Base-by-base conservation (phyloP, 1,140 invertebrate species). In the Maniola jurtina region DNA sequence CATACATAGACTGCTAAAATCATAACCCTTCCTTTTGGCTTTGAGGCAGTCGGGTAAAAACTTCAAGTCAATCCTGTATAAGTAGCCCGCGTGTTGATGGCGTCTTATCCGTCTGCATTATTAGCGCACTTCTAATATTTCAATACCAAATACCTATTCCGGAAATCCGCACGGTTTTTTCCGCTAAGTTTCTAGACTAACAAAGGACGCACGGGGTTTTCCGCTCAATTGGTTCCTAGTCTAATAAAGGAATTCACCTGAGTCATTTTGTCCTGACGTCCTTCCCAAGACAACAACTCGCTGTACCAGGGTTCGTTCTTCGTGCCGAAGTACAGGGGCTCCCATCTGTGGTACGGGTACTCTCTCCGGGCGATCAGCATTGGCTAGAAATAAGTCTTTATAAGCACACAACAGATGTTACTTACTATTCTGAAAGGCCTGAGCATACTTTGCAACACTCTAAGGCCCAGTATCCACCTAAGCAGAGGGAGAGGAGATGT, bases 191-290 rank as follows among this genome's bases (percentile, higher is more conserved):
- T 6, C 5, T 47, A 11, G 13, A 6, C 33, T 11, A 16, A 33
- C 3, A 16, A 47, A 71, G 25, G 36, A 60, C 25, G 25, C 25
- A 25, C 10, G 7, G 10, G 38, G 2, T 38, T 38, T 9, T 38
- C 0, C 38, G 7, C 38, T 38, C 2, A 6, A 7, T 9, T 38
- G 0, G 10, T 38, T 47, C 14, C 5, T 47, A 11, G 13, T 47
- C 33, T 11, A 16, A 33, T 8, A 16, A 47, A 71, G 25, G 36
- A 60, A 38, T n/a, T 84, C 84, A 96, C 96, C 93, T 96, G 96
- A 54, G 94, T 94, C 96, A 97, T 97, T 92, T 97, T 97, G 77
- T 97, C 96, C 71, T 96, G 95, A 52, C 93, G 92, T 13, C 96
- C 96, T 85, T 97, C 96, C 96, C 96, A 97, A 3, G 94, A 94